Percentiles rank a stretch among this genome's conserved stretches.
Evolutionary conservation across 2,113 vertebrate species (phyloP).

Genomic region (Pluvialis apricaria): DNA sequence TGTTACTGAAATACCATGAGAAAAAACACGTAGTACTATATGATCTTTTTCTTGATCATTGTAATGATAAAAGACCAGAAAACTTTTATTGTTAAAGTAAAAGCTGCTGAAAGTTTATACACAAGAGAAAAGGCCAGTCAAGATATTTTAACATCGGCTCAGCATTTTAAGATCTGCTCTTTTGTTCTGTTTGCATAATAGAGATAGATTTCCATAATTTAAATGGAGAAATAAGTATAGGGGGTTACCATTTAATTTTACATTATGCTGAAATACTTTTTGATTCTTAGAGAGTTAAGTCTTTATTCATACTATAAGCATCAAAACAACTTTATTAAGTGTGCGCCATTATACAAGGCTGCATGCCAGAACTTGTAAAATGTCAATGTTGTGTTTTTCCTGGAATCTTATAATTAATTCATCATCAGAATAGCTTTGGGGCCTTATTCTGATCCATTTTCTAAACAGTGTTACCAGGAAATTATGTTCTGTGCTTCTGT

Average conservation of each 20-base stretch:
- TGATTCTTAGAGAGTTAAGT: not conserved
- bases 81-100: not conserved
- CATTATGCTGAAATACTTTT: not conserved
- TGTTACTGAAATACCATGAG: not conserved
- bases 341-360: not conserved
- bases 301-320: not conserved
- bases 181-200: not conserved
- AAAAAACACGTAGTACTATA: not conserved
- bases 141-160: not conserved
- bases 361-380: slow-evolving; percentile 44
- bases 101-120: not conserved
- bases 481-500: slow-evolving; percentile 44
- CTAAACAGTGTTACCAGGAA: slow-evolving; percentile 45
- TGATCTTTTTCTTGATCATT: not conserved
- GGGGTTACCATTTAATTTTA: not conserved
- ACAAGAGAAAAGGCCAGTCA: not conserved
- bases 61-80: not conserved
- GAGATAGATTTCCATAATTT: not conserved
- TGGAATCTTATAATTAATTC: slow-evolving; percentile 60
- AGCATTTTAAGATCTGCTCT: not conserved
- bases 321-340: slow-evolving; percentile 49
- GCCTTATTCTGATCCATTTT: slow-evolving; percentile 54
- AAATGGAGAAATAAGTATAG: not conserved
- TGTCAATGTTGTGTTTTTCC: slow-evolving; percentile 32
- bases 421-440: slow-evolving; percentile 54